These are phyloP conservation scores for Gracilinanus agilis DNA, from an alignment of 2,113 vertebrate species.

Conservation along the genomic window DNA sequence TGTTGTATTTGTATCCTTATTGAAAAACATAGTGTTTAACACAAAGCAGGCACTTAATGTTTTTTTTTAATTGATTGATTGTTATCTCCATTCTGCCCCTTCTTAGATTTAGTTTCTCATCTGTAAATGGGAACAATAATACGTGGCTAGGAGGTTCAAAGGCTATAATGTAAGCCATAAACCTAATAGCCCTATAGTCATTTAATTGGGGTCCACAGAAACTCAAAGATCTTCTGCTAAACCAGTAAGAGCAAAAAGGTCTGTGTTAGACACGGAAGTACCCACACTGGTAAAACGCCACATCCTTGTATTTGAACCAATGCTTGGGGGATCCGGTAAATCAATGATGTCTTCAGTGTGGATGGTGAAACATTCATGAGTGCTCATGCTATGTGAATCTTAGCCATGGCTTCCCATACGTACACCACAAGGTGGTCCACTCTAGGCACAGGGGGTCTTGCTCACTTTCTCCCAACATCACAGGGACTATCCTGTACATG, in stretches of 20 bases:
- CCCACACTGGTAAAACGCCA: neutral
- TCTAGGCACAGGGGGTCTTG: neutral
- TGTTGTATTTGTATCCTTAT: neutral
- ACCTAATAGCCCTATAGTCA: neutral
- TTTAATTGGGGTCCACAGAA: neutral
- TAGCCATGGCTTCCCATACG: neutral
- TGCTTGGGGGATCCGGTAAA: neutral
- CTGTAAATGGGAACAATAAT: neutral
- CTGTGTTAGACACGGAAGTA: neutral
- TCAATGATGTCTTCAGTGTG: neutral
- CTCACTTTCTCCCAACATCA: neutral
- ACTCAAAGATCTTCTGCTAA: neutral
- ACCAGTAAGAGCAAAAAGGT: neutral
- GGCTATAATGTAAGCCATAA: neutral
- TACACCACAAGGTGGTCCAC: neutral
- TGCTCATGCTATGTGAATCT: neutral
- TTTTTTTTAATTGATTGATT: neutral
- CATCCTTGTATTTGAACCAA: neutral
- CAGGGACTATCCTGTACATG: neutral
- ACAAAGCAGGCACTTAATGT: neutral
- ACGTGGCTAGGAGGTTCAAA: neutral
- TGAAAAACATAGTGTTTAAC: neutral
- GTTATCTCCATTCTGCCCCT: neutral
- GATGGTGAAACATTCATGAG: neutral
- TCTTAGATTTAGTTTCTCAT: neutral